These are phyloP conservation scores for Gouania willdenowi DNA, from an alignment of 2,797 vertebrate species.

Conservation along the genomic window DNA sequence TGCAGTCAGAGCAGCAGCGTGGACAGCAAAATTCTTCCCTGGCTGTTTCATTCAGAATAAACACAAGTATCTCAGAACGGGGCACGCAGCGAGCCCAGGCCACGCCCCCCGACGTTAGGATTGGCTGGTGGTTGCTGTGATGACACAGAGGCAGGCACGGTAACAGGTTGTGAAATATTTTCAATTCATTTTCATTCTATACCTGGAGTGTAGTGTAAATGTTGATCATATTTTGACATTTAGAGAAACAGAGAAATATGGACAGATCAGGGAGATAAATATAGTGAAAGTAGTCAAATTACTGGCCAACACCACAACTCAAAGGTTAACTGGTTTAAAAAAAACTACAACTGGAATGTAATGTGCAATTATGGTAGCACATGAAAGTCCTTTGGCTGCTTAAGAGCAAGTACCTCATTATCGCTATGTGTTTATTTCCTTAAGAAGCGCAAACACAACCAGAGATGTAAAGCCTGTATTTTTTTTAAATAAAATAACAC, in stretches of 20 bases:
- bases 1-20: slow-evolving; percentile 32
- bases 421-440: background rate
- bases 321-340: slow-evolving; percentile 38
- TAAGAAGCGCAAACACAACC: no score
- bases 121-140: slow-evolving; percentile 76
- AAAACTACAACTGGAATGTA: slow-evolving; percentile 15
- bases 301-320: slow-evolving; percentile 23
- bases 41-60: slow-evolving; percentile 85
- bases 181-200: slow-evolving; percentile 56
- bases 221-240: slow-evolving; percentile 71
- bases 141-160: slow-evolving; percentile 60
- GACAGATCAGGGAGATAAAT: slow-evolving; percentile 28
- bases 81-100: slow-evolving; percentile 58
- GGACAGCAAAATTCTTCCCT: slow-evolving; percentile 52
- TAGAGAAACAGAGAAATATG: slow-evolving; percentile 38
- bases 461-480: no score
- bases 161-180: slow-evolving; percentile 66
- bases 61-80: slow-evolving; percentile 55
- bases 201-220: slow-evolving; percentile 48
- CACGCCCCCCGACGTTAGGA: slow-evolving; percentile 74
- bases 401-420: background rate
- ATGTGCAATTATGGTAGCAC: background rate
- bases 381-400: background rate
- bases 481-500: no score
- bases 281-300: slow-evolving; percentile 35